A percentile compares a stretch with the other conserved stretches of the same genome.
Evolutionary conservation across 2,888 invertebrate species (phyloP).

Genomic region (Ypsolopha sequella): DNA sequence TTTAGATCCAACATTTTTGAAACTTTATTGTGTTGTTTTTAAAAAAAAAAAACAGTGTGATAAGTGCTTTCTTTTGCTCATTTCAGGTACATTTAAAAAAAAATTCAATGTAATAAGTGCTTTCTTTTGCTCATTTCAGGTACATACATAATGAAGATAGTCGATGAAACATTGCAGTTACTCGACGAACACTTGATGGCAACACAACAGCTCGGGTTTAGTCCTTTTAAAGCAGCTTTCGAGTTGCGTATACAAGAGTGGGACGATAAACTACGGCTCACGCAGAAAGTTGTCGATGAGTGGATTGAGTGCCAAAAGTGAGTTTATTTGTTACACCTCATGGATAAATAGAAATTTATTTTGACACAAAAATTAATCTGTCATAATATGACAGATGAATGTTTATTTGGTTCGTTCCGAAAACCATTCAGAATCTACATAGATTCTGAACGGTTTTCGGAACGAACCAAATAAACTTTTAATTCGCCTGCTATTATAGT

Average conservation of each 20-base stretch:
- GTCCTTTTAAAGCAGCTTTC: constrained; percentile 83
- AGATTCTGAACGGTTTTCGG: too few relatives aligned
- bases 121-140: constrained; percentile 35
- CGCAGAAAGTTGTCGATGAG: constrained; percentile 74
- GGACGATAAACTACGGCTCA: constrained; percentile 76
- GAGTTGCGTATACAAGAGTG: constrained; percentile 80
- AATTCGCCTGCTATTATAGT: too few relatives aligned
- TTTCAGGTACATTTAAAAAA: constrained; percentile 71
- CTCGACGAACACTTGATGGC: constrained; percentile 81
- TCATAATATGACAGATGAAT: too few relatives aligned
- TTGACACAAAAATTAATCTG: too few relatives aligned
- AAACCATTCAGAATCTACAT: too few relatives aligned
- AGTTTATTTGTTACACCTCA: constrained; percentile 13
- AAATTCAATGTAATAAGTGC: not conserved
- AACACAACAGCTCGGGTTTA: constrained; percentile 82
- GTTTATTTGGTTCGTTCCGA: too few relatives aligned
- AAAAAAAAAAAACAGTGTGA: not conserved
- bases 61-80: not conserved
- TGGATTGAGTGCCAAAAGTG: constrained; percentile 83
- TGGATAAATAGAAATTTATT: not conserved
- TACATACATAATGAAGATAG: constrained; percentile 80
- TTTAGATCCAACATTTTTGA: too few relatives aligned
- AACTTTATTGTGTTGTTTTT: too few relatives aligned
- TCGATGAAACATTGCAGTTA: constrained; percentile 79
- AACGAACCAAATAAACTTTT: too few relatives aligned